Evolutionary conservation across 2,888 invertebrate genomes (phyloP).

Genomic region (Blastobasis adustella): DNA sequence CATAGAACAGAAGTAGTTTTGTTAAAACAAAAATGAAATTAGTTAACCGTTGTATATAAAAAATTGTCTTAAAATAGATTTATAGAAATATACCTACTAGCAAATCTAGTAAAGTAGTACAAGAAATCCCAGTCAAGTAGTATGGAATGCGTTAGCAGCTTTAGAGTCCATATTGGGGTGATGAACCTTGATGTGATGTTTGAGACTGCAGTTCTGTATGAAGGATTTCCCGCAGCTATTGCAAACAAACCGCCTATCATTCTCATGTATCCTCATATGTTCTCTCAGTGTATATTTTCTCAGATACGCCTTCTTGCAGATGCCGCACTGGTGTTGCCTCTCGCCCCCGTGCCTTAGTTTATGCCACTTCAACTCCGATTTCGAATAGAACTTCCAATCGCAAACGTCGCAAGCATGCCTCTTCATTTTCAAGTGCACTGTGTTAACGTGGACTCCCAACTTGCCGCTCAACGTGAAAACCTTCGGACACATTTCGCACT

Average conservation of each 20-base stretch:
- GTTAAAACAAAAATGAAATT: too few relatives aligned
- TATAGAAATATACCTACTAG: too few relatives aligned
- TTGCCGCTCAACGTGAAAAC: slow-evolving; percentile 56
- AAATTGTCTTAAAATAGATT: too few relatives aligned
- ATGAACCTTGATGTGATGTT: slow-evolving; percentile 53
- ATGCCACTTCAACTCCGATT: slow-evolving; percentile 69
- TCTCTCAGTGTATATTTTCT: slow-evolving; percentile 58
- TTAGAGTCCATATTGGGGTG: slow-evolving; percentile 28
- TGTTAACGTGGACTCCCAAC: slow-evolving; percentile 46
- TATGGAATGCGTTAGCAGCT: too few relatives aligned
- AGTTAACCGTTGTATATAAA: too few relatives aligned
- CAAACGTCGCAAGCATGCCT: slow-evolving; percentile 62
- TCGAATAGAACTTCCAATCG: slow-evolving; percentile 71
- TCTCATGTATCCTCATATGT: slow-evolving; percentile 60
- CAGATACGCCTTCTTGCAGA: slow-evolving; percentile 69
- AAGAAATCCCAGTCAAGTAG: too few relatives aligned
- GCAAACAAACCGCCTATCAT: slow-evolving; percentile 54
- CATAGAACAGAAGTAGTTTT: too few relatives aligned
- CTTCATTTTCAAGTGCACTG: slow-evolving; percentile 62
- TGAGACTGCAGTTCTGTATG: slow-evolving; percentile 57
- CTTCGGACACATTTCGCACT: slow-evolving; percentile 52
- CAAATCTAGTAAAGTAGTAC: too few relatives aligned
- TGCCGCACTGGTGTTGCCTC: slow-evolving; percentile 58
- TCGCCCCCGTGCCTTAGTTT: slow-evolving; percentile 71
- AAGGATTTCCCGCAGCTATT: slow-evolving; percentile 49